These are phyloP conservation scores for Torymus auratus DNA, from an alignment of 2,888 invertebrate species.

Conservation along the genomic window DNA sequence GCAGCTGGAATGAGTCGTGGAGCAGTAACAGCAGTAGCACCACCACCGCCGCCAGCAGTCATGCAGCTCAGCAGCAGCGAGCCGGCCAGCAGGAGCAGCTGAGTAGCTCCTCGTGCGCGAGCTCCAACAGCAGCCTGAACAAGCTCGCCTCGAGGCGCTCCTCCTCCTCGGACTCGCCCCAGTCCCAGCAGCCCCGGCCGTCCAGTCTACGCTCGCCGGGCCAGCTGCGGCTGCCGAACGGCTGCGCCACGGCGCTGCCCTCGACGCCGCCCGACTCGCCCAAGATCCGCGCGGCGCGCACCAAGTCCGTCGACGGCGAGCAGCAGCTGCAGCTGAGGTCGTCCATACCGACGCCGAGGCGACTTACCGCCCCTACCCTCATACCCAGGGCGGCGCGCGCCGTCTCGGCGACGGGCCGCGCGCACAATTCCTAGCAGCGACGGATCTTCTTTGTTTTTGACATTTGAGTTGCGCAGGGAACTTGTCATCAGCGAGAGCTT, in stretches of 20 bases:
- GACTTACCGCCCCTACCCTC: conserved; percentile 65
- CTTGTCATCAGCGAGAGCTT: too few relatives aligned
- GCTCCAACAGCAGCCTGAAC: conserved; percentile 26
- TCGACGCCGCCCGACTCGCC: conserved; percentile 35
- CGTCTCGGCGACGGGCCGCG: conserved; percentile 68
- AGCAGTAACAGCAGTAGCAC: conserved; percentile 63
- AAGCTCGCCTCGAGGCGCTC: conserved; percentile 49
- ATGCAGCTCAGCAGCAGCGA: conserved; percentile 53
- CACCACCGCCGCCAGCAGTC: neutral
- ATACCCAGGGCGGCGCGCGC: conserved; percentile 70
- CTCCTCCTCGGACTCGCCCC: conserved; percentile 24
- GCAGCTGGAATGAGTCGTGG: conserved; percentile 75
- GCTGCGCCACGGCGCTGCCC: neutral
- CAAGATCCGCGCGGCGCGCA: conserved; percentile 19
- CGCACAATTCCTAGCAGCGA: conserved; percentile 67
- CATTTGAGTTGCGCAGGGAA: conserved; percentile 1
- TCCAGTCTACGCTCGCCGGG: conserved; percentile 15
- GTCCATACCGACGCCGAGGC: conserved; percentile 65
- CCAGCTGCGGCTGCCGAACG: conserved; percentile 34
- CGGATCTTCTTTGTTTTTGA: conserved; percentile 29
- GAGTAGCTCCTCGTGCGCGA: conserved; percentile 23
- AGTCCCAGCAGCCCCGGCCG: conserved; percentile 28
- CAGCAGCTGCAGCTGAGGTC: conserved; percentile 54
- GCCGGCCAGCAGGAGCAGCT: conserved; percentile 6
- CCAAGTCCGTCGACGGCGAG: neutral